A percentile compares a stretch with the other conserved stretches of the same genome.
phyloP scores from a whole-genome alignment of 2,888 invertebrate species.

The Dryadula phaetusa region DNA sequence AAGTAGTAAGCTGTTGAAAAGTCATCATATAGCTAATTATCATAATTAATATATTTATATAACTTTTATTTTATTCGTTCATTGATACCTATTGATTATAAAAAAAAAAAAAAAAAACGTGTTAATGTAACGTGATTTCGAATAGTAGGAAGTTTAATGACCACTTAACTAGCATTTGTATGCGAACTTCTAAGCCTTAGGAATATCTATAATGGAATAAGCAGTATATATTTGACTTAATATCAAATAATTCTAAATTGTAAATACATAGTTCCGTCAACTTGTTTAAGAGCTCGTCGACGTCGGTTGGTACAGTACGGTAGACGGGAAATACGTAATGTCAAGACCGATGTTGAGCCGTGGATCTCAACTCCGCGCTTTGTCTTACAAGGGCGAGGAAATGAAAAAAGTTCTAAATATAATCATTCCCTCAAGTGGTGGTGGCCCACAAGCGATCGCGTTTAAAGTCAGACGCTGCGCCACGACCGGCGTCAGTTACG shows the following conservation, averaged over 20 bases:
- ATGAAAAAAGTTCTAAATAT: too few species aligned
- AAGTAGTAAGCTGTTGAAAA: not conserved
- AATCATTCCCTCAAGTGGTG: too few species aligned
- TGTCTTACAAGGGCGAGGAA: too few species aligned
- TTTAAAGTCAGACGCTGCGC: too few species aligned
- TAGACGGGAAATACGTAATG: too few species aligned
- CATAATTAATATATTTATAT: not conserved
- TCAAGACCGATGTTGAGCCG: not conserved
- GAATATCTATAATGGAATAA: not conserved
- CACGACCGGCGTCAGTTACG: too few species aligned
- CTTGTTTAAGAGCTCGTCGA: not conserved
- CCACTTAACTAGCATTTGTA: constrained; percentile 1
- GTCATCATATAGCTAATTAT: not conserved
- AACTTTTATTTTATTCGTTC: not conserved
- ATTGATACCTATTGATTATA: not conserved
- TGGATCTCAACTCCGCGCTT: too few species aligned
- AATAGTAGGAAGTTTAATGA: not conserved
- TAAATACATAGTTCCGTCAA: not conserved
- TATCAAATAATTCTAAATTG: too few species aligned
- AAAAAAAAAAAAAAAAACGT: not conserved
- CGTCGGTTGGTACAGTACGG: too few species aligned
- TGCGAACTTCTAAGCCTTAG: not conserved
- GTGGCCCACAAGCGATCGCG: too few species aligned
- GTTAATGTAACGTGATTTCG: not conserved
- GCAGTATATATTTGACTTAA: too few species aligned